Base-by-base conservation (phyloP, 2,888 invertebrate species). In the Cantharis flavilabris region DNA sequence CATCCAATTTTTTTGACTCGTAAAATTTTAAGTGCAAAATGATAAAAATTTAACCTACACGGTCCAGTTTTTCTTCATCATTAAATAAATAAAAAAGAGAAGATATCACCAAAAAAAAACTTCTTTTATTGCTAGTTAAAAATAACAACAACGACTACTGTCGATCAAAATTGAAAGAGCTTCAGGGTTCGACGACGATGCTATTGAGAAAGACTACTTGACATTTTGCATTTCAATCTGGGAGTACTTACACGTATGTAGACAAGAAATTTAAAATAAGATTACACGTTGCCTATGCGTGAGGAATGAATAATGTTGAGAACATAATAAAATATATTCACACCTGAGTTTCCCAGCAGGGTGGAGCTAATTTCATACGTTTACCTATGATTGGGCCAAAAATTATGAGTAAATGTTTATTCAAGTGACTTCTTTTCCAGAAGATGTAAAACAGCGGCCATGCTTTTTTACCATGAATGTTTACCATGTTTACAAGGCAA, bases 311-410 rank as follows among this genome's bases (percentile, higher is more conserved):
- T 77, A 77, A 77, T 77, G 77, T 75, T 49, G 70, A 72, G 71
- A 75, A 71, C 71, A 71, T 67, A 73, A 73, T 71, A 75, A 72
- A 73, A 79, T 72, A 65, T 70, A 76, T 81, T 81, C 79, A 81
- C 81, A 81, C 81, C 80, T 81, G 80, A 80, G 76, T 71, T 49
- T 79, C 78, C 70, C 79, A 78, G 77, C 78, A 77, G 81, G 81
- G 81, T 81, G 81, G 81, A 80, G 81, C 79, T 79, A 81, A 78
- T 75, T 78, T 72, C 76, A 72, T 65, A 70, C 72, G 72, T 76
- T 76, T 73, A 75, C 75, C 76, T 73, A 14, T 70, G 72, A 73
- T 78, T 79, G 79, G 76, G 80, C 79, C 71, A 77, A 80, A 80
- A 80, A 80, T 77, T 73, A 62, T 67, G 49, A 79, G 75, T 78